These are phyloP conservation scores for Apoderus coryli DNA, from an alignment of 2,888 invertebrate species.

Conservation along the genomic window DNA sequence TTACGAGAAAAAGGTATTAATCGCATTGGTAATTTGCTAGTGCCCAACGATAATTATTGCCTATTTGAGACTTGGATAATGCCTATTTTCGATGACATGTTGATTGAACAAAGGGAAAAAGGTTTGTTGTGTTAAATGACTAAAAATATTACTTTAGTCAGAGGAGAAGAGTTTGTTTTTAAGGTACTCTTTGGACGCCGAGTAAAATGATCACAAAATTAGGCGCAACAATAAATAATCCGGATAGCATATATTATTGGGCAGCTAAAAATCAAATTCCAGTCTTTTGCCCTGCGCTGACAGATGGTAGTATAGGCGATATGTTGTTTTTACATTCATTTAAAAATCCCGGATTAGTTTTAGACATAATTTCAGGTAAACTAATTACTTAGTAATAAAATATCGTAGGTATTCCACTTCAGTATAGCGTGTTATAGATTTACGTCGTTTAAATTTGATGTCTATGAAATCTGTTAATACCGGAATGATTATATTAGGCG, in stretches of 20 bases:
- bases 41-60: constrained; percentile 98
- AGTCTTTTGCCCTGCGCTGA: constrained; percentile 92
- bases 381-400: constrained; percentile 5
- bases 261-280: constrained; percentile 94
- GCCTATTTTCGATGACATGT: constrained; percentile 82
- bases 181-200: constrained; percentile 80
- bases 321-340: constrained; percentile 99
- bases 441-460: constrained; percentile 81
- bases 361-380: constrained; percentile 79
- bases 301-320: constrained; percentile 94
- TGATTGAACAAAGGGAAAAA: constrained; percentile 68
- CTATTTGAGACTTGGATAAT: constrained; percentile 88
- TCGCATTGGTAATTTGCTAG: constrained; percentile 74
- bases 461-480: constrained; percentile 83
- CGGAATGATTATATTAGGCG: constrained; percentile 95
- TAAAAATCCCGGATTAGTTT: constrained; percentile 76
- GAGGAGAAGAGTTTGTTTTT: too few relatives aligned
- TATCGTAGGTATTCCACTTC: background rate
- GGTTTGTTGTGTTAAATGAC: too few relatives aligned
- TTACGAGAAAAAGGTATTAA: constrained; percentile 80
- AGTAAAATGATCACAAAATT: constrained; percentile 71
- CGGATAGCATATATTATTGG: constrained; percentile 93
- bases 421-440: constrained; percentile 44
- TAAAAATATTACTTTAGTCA: too few relatives aligned
- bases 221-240: constrained; percentile 81